These are phyloP conservation scores for Apoderus coryli DNA, from an alignment of 2,888 invertebrate genomes.

Conservation along the genomic window DNA sequence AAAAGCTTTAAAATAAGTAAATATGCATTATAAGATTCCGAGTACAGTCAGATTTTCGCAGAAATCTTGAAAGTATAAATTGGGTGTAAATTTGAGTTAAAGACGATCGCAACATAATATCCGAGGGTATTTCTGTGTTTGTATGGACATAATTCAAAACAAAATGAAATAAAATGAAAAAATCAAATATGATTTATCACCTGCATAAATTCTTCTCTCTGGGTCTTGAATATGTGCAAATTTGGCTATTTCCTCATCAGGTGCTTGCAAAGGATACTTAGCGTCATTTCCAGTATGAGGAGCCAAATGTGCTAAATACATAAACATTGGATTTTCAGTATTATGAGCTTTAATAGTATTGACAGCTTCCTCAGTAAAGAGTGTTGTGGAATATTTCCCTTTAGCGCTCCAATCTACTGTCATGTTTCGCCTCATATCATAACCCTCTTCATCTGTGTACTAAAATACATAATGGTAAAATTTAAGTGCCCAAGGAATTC, in stretches of 20 bases:
- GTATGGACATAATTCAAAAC: too few relatives aligned
- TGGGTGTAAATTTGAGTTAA: too few relatives aligned
- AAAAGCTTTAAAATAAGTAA: too few relatives aligned
- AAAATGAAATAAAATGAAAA: too few relatives aligned
- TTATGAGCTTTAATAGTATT: slow-evolving; percentile 42
- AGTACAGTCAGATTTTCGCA: too few relatives aligned
- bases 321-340: slow-evolving; percentile 41
- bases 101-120: too few relatives aligned
- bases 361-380: slow-evolving; percentile 53
- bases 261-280: slow-evolving; percentile 55
- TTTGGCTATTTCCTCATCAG: slow-evolving; percentile 50
- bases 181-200: slow-evolving; percentile 30
- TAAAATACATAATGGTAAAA: slow-evolving; percentile 19
- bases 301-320: slow-evolving; percentile 54
- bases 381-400: slow-evolving; percentile 48
- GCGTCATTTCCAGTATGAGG: slow-evolving; percentile 52
- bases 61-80: too few relatives aligned
- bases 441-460: slow-evolving; percentile 34
- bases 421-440: slow-evolving; percentile 48
- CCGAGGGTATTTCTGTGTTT: too few relatives aligned
- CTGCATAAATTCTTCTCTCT: slow-evolving; percentile 52
- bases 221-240: slow-evolving; percentile 52
- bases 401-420: slow-evolving; percentile 37
- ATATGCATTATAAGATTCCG: too few relatives aligned
- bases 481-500: slow-evolving; percentile 1